A percentile compares a stretch with the other conserved stretches of the same genome.
phyloP scores from a whole-genome alignment of 2,888 invertebrate species.

The Lycaena phlaeas region DNA sequence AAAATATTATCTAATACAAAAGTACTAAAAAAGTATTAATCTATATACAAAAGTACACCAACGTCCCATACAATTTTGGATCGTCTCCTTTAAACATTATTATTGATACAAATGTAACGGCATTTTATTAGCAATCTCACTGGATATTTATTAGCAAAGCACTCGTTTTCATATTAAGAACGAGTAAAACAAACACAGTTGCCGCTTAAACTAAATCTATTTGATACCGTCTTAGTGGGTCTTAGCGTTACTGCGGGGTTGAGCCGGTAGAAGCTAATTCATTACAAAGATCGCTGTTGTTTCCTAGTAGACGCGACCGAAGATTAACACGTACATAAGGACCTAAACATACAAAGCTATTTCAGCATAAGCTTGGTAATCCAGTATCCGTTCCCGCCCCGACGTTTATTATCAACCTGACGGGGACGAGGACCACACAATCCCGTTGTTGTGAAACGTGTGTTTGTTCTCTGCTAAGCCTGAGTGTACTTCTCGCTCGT shows the following conservation, averaged over 20 bases:
- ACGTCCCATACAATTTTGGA: too few relatives aligned
- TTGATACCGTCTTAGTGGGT: conserved; percentile 6
- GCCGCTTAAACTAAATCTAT: conserved; percentile 1
- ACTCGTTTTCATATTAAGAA: too few relatives aligned
- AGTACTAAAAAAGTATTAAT: too few relatives aligned
- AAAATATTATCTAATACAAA: too few relatives aligned
- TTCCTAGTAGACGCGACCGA: conserved; percentile 12
- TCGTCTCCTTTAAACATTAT: too few relatives aligned
- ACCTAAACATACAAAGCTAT: conserved; percentile 37
- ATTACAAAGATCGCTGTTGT: conserved; percentile 10
- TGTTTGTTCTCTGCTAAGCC: too few relatives aligned
- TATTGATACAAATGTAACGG: too few relatives aligned
- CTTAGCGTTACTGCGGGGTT: conserved; percentile 8
- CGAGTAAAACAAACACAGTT: neutral
- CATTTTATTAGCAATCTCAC: too few relatives aligned
- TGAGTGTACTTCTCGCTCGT: too few relatives aligned
- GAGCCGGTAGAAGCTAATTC: conserved; percentile 11
- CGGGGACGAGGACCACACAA: conserved; percentile 1
- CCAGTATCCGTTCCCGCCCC: conserved; percentile 1
- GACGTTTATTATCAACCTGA: conserved; percentile 1
- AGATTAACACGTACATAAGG: conserved; percentile 40
- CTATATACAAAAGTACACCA: too few relatives aligned
- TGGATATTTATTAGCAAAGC: too few relatives aligned
- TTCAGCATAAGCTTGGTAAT: conserved; percentile 14
- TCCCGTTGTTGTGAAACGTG: conserved; percentile 2